Conservation (phyloP, 2,797 vertebrate species). For the Benthosema pterotum region DNA sequence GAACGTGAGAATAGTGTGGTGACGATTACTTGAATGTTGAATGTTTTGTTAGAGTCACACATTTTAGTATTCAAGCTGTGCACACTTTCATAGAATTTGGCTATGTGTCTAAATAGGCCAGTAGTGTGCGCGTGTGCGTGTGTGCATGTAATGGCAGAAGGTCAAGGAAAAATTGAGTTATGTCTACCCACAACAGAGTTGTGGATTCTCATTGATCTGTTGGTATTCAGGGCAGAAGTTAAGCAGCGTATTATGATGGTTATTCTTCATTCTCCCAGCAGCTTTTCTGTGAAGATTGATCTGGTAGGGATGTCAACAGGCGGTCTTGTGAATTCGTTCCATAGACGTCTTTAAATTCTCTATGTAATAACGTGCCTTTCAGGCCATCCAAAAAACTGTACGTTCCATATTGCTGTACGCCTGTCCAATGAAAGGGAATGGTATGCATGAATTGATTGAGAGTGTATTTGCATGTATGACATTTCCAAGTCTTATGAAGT, state of each 20-base stretch:
- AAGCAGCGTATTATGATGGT: slow-evolving; percentile 7
- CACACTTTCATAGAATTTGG: not conserved
- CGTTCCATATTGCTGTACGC: not conserved
- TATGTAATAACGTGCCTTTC: not conserved
- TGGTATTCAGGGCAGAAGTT: not conserved
- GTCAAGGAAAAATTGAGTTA: slow-evolving; percentile 1
- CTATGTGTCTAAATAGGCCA: not conserved
- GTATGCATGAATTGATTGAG: slow-evolving; percentile 11
- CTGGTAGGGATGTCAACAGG: not conserved
- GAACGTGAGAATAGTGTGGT: not conserved
- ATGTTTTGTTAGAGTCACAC: not conserved
- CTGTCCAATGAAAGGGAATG: slow-evolving; percentile 3
- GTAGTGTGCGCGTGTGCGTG: not conserved
- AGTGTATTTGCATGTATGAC: slow-evolving; percentile 18
- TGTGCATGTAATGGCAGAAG: slow-evolving; percentile 14
- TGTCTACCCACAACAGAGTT: not conserved
- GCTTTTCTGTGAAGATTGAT: slow-evolving; percentile 5
- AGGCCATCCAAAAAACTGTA: slow-evolving; percentile 8
- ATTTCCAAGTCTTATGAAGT: slow-evolving; percentile 19
- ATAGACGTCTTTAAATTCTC: not conserved
- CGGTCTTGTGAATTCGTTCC: slow-evolving; percentile 13
- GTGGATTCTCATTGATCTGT: slow-evolving; percentile 6
- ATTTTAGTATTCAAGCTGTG: not conserved
- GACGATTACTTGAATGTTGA: not conserved
- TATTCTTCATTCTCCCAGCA: not conserved